Base-by-base conservation (phyloP, 1,140 invertebrate genomes). In the Achatina immaculata region DNA sequence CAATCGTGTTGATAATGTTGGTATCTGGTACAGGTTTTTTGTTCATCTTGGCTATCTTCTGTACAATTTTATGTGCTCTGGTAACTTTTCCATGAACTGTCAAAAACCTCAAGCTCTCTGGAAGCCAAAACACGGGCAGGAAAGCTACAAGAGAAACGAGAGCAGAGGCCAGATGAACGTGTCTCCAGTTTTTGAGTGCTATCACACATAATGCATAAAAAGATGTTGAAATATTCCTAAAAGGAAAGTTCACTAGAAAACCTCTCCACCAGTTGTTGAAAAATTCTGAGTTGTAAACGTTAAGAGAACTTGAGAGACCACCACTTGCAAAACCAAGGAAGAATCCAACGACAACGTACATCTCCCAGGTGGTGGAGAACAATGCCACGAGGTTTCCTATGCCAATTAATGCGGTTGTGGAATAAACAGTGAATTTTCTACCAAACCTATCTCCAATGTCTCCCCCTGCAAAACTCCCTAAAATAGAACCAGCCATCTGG, bases 111-210 rank as follows among this genome's bases (percentile, higher is more conserved):
- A 66, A 28, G 34, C 62, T 66, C 62, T 66, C 62, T 14, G 62
- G 62, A 31, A 66, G n/a, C 62, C 62, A 66, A 66, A 66, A 36
- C 45, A 66, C 62, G 11, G 62, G n/a, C 62, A 66, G n/a, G 62
- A 66, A 66, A 66, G 34, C 34, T 14, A 66, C 11, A 36, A 36
- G 11, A 66, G n/a, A 66, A 7, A 66, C 7, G 11, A 66, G 7
- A 31, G 62, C 62, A 28, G 62, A 11, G n/a, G 62, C 62, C 7
- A 66, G 7, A 11, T 66, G 62, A n/a, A 66, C 62, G n/a, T 14
- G n/a, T 66, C 62, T 66, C 62, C 62, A 66, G 62, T 66, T 24
- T 66, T 66, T 66, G 7, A 66, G n/a, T 9, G 34, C n/a, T 11
- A 31, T 7, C n/a, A 66, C n/a, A 36, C 62, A 66, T 28, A 66